These are phyloP conservation scores for Eumaeus atala DNA, from an alignment of 1,140 invertebrate species.

Conservation along the genomic window DNA sequence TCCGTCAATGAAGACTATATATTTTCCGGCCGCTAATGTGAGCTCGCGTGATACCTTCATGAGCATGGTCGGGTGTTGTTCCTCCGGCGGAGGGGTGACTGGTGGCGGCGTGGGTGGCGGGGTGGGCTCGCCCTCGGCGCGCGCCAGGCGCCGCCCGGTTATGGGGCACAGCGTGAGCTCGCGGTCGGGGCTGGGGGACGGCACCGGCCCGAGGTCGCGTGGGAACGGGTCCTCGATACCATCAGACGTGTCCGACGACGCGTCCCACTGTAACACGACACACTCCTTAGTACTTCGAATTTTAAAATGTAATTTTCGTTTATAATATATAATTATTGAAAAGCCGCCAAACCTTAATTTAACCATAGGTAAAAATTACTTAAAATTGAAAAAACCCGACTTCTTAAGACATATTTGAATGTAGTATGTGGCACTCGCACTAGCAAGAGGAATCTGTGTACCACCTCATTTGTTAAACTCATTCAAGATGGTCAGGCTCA, in stretches of 20 bases:
- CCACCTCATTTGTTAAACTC: no score
- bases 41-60: conserved; percentile 47
- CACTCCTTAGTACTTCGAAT: no score
- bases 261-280: conserved; percentile 36
- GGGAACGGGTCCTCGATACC: conserved; percentile 76
- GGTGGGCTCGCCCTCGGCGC: conserved; percentile 79
- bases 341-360: no score
- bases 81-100: conserved; percentile 28
- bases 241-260: conserved; percentile 75
- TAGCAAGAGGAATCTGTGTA: no score
- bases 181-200: conserved; percentile 79
- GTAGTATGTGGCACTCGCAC: no score
- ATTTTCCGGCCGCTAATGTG: not conserved
- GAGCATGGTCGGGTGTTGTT: conserved; percentile 45
- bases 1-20: no score
- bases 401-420: no score
- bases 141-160: conserved; percentile 80
- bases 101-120: conserved; percentile 61
- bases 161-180: conserved; percentile 81
- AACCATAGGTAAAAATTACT: no score
- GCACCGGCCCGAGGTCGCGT: conserved; percentile 74
- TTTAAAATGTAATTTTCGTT: no score
- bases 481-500: no score
- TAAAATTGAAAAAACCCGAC: no score
- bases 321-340: no score